Base-by-base conservation (phyloP, 2,888 invertebrate genomes). In the Teleiodes luculella region DNA sequence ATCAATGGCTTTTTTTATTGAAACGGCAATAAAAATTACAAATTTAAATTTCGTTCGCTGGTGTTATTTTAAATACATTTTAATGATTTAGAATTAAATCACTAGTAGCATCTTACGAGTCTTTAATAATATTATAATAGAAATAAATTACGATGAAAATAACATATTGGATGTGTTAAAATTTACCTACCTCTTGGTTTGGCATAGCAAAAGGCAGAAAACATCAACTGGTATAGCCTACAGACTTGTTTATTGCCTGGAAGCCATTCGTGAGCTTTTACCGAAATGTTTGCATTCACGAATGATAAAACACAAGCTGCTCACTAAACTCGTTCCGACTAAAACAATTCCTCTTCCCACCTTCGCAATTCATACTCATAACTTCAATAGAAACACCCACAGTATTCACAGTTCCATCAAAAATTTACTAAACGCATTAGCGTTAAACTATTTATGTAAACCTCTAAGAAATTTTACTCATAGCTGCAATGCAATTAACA, bases 301-400 rank as follows among this genome's bases (percentile, higher is more conserved):
- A 83, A 78, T 82, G 83, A 83, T 83, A 81, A 67, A 81, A 73
- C 71, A 72, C 83, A 80, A 64, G 60, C 72, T 65, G 73, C 67
- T n/a, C 24, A 24, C 39, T 70, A 65, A 65, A 63, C 67, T 65
- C 75, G 72, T 76, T 80, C 77, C 68, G 63, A 67, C 68, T 72
- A 72, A 74, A 76, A 74, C 76, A 74, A 74, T 74, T 46, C 50
- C 41, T 14, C 37, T 7, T 14, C 11, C 37, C 36, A 36, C 5
- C 36, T 36, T 18, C 20, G 24, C 4, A 11, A n/a, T n/a, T 35
- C 35, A 3, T 11, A 11, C 10, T 35, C 10, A 35, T 10, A 3
- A 3, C 3, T 35, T 11, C 35, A 35, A 11, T 11, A 6, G 24
- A 24, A 24, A 24, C 24, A 24, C 24, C 24, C 24, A 24, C 24